These are phyloP conservation scores for Asarcornis scutulata DNA, from an alignment of 2,113 vertebrate species.

Conservation along the genomic window DNA sequence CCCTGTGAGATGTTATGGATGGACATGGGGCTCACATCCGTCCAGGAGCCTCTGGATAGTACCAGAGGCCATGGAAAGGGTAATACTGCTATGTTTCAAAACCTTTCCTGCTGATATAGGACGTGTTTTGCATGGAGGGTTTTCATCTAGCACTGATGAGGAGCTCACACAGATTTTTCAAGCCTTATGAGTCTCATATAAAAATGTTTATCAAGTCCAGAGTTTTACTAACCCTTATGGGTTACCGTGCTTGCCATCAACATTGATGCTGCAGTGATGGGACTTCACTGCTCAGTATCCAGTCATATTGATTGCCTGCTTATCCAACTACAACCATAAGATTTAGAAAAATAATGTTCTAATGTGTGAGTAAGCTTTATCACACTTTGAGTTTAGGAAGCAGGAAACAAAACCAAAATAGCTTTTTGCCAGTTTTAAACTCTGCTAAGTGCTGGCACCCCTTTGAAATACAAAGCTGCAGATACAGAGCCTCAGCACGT, in stretches of 20 bases:
- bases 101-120: not conserved
- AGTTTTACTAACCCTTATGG: not conserved
- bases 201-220: not conserved
- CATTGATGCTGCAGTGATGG: not conserved
- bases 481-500: not conserved
- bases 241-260: not conserved
- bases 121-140: not conserved
- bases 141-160: not conserved
- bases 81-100: not conserved
- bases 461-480: not conserved
- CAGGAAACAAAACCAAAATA: not conserved
- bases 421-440: not conserved
- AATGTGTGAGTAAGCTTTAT: accelerated
- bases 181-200: not conserved
- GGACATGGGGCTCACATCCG: not conserved
- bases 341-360: not conserved
- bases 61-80: not conserved
- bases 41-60: not conserved
- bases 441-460: not conserved
- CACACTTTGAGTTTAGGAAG: not conserved
- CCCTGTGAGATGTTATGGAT: not conserved
- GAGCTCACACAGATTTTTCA: not conserved
- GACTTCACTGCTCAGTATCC: not conserved
- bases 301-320: not conserved
- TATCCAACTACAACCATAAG: not conserved